Percentiles rank a stretch among this genome's conserved stretches.
Conservation (phyloP, 2,888 invertebrate species). For the Campoletis raptor region DNA sequence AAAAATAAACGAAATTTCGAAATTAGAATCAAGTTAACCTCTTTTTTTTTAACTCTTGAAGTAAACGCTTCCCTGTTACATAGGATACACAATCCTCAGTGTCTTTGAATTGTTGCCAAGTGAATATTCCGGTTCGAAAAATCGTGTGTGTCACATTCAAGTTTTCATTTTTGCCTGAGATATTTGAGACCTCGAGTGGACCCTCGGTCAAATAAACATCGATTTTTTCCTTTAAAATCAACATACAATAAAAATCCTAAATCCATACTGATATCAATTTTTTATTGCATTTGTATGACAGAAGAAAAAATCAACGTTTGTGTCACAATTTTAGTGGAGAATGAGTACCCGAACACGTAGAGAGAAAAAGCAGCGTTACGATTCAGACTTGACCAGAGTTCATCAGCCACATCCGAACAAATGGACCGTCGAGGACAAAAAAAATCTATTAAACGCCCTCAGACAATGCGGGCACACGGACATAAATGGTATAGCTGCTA, state of each 20-base stretch:
- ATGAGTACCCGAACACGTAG: background rate
- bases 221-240: background rate
- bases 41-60: background rate
- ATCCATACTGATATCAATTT: background rate
- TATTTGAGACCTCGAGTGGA: too few relatives aligned
- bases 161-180: too few relatives aligned
- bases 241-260: background rate
- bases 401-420: constrained; percentile 24
- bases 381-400: background rate
- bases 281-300: background rate
- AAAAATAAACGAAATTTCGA: background rate
- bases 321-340: background rate
- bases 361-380: background rate
- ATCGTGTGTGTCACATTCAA: too few relatives aligned
- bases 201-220: background rate
- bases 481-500: constrained; percentile 71
- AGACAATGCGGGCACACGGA: constrained; percentile 77
- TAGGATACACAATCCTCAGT: background rate
- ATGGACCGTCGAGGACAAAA: constrained; percentile 77
- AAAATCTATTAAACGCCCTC: constrained; percentile 75
- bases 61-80: background rate
- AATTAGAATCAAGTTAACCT: background rate
- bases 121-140: too few relatives aligned
- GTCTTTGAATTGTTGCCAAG: too few relatives aligned
- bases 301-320: background rate